These are phyloP conservation scores for Clarias laeviceps DNA, from an alignment of 2,797 vertebrate genomes.

Conservation along the genomic window DNA sequence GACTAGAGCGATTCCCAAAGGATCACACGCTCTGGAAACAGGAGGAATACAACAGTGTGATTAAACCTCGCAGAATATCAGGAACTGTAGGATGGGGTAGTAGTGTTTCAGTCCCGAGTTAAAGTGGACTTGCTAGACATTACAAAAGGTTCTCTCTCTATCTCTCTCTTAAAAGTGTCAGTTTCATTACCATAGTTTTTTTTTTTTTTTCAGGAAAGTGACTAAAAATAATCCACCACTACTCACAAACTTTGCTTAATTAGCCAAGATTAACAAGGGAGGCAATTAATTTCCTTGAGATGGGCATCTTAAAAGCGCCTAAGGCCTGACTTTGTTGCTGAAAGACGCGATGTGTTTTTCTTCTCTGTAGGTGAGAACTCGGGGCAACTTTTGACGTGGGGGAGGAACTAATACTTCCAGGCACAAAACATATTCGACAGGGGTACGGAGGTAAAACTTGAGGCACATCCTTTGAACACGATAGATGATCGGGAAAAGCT, in stretches of 20 bases:
- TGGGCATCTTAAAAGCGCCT: constrained; percentile 60
- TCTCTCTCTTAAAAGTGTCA: too few relatives aligned
- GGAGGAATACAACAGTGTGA: constrained; percentile 32
- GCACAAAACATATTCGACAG: constrained; percentile 27
- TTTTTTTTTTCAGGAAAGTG: not conserved
- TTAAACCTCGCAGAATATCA: constrained; percentile 34
- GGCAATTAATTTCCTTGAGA: constrained; percentile 64
- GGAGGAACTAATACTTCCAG: constrained; percentile 36
- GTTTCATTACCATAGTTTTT: not conserved
- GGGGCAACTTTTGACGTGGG: constrained; percentile 43
- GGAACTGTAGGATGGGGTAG: not conserved
- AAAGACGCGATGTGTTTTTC: constrained; percentile 53
- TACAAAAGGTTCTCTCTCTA: not conserved
- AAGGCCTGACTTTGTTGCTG: constrained; percentile 60
- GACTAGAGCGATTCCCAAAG: constrained; percentile 61
- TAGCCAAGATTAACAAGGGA: constrained; percentile 63
- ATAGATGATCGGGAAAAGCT: not conserved
- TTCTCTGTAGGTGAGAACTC: constrained; percentile 46
- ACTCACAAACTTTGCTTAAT: constrained; percentile 51
- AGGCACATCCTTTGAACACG: not conserved
- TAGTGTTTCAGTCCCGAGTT: not conserved
- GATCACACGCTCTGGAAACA: constrained; percentile 43
- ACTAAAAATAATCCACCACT: constrained; percentile 29
- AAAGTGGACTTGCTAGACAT: constrained; percentile 12
- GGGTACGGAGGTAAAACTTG: not conserved